Conservation (phyloP, 2,113 vertebrate genomes). For the Parus major region DNA sequence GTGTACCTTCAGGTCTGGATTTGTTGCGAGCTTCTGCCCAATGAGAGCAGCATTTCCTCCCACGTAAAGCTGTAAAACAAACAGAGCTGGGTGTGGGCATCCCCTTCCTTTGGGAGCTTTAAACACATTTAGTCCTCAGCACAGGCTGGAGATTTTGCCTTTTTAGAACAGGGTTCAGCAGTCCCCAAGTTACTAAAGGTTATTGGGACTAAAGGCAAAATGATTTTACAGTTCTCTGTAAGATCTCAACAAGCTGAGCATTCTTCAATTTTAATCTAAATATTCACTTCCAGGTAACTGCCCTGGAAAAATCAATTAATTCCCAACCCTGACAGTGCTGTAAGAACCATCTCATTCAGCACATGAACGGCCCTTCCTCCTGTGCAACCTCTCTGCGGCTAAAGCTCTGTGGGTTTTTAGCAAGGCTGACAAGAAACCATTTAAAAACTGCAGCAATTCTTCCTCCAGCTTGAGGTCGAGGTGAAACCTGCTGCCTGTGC, state of each 20-base stretch:
- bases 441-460: neutral
- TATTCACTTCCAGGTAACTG: neutral
- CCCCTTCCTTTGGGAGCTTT: neutral
- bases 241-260: neutral
- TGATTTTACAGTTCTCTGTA: neutral
- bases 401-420: neutral
- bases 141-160: neutral
- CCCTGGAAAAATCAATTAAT: neutral
- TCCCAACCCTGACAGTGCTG: neutral
- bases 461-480: neutral
- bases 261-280: neutral
- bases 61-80: conserved; percentile 87
- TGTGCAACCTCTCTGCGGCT: neutral
- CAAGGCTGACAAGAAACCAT: neutral
- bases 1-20: conserved; percentile 87
- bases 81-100: neutral
- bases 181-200: neutral
- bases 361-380: neutral
- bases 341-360: neutral
- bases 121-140: neutral
- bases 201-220: neutral
- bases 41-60: conserved; percentile 98
- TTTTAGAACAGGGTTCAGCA: neutral
- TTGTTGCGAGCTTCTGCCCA: conserved; percentile 90
- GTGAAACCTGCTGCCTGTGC: neutral